These are phyloP conservation scores for Kryphioiulus occultus DNA, from an alignment of 2,888 invertebrate genomes.

Conservation along the genomic window DNA sequence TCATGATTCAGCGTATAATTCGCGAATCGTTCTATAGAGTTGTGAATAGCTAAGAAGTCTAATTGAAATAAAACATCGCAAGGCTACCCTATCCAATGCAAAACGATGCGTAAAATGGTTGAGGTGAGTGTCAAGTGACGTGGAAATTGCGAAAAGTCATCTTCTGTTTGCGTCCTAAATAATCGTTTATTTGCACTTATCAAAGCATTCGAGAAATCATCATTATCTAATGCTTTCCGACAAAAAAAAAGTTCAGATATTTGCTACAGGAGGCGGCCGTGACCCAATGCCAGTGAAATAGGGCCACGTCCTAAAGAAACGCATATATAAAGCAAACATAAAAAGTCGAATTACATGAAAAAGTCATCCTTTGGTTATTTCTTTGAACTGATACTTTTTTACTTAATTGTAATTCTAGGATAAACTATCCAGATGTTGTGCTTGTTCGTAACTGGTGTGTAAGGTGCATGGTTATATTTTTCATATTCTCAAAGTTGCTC, in stretches of 20 bases:
- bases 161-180: neutral
- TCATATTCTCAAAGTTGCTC: too few species aligned
- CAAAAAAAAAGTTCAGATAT: neutral
- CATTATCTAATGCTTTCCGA: neutral
- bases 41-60: neutral
- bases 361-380: neutral
- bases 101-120: neutral
- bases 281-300: neutral
- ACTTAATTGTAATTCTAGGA: too few species aligned
- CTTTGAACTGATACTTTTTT: too few species aligned
- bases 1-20: neutral
- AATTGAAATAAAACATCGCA: neutral
- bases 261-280: neutral
- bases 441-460: too few species aligned
- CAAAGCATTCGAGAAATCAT: neutral
- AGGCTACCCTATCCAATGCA: neutral
- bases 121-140: slow-evolving; percentile 13
- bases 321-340: neutral
- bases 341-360: neutral
- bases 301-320: neutral
- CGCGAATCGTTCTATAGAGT: neutral
- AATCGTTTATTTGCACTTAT: slow-evolving; percentile 7
- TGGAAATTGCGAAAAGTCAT: slow-evolving; percentile 5
- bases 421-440: too few species aligned
- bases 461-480: too few species aligned